Conservation (phyloP, 2,888 invertebrate genomes). For the Macrophya alboannulata region DNA sequence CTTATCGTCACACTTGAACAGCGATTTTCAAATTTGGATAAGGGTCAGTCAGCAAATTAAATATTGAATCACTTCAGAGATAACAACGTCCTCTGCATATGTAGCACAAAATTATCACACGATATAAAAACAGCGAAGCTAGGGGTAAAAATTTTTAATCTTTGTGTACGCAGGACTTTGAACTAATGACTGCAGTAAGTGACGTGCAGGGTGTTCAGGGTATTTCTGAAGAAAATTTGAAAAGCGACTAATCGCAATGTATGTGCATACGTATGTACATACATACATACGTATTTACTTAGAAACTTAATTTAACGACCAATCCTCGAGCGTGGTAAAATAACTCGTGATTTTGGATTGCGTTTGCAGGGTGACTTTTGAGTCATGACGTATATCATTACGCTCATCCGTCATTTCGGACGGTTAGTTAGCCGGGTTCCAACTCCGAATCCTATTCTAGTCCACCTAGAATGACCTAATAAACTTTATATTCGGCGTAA, state of each 20-base stretch:
- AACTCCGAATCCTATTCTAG: conserved; percentile 53
- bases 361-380: conserved; percentile 45
- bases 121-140: not conserved
- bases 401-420: conserved; percentile 50
- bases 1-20: not conserved
- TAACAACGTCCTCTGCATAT: not conserved
- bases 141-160: not conserved
- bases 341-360: conserved; percentile 27
- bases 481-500: conserved; percentile 55
- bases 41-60: conserved; percentile 4
- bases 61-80: not conserved
- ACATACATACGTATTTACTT: not conserved
- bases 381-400: conserved; percentile 53
- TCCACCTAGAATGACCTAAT: conserved; percentile 55
- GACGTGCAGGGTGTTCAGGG: no score
- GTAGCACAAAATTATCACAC: not conserved
- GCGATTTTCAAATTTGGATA: not conserved
- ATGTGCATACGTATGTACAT: not conserved
- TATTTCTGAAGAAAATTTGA: not conserved
- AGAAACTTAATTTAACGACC: conserved; percentile 40
- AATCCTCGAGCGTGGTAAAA: conserved; percentile 32
- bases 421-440: conserved; percentile 38
- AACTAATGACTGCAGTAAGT: not conserved
- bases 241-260: not conserved
- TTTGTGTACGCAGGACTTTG: not conserved